Evolutionary conservation across 37 sponge, comb jelly and placozoan species (phyloP).

Genomic region (Oopsacas minuta): DNA sequence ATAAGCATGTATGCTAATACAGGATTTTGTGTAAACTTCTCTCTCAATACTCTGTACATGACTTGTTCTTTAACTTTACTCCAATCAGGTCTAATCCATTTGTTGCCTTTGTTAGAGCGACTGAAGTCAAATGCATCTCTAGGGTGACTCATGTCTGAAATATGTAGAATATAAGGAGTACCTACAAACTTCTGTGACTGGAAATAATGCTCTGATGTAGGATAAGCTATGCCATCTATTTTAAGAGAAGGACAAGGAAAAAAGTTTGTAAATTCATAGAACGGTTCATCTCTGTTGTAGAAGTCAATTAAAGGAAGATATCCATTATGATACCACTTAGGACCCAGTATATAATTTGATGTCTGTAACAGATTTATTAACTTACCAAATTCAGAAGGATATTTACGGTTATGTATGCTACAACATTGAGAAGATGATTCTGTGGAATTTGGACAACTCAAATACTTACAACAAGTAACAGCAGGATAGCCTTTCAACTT

Average conservation of each 20-base stretch:
- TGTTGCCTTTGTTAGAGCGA: not conserved
- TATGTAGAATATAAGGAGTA: not conserved
- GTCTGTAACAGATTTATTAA: not conserved
- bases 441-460: not conserved
- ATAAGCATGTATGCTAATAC: not conserved
- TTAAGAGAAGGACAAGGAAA: not conserved
- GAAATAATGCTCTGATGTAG: conserved; percentile 16
- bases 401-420: not conserved
- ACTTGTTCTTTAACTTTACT: not conserved
- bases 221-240: not conserved
- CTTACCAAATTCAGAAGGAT: not conserved
- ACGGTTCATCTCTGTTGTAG: not conserved
- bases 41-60: not conserved
- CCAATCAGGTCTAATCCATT: not conserved
- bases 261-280: conserved; percentile 15
- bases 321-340: not conserved
- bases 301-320: not conserved
- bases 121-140: not conserved
- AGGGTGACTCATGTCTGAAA: not conserved
- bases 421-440: not conserved
- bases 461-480: not conserved
- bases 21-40: not conserved
- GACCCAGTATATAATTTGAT: not conserved
- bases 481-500: not conserved
- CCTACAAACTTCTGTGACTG: conserved; percentile 16